phyloP scores from a whole-genome alignment of 2,888 invertebrate species.

The Synanthedon myopaeformis region DNA sequence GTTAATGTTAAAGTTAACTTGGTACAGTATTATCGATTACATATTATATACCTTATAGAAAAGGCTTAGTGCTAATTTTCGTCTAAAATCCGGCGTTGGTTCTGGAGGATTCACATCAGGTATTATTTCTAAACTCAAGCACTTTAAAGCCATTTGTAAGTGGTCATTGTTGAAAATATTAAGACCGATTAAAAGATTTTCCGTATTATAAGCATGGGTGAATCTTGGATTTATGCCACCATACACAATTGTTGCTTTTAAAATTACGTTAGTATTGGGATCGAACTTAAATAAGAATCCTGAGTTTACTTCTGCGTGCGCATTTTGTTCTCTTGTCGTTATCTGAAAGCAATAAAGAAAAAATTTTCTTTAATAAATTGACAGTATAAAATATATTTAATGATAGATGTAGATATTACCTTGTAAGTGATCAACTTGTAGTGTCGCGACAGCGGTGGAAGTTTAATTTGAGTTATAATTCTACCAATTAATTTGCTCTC shows the following conservation, averaged over 20 bases:
- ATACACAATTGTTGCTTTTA: constrained; percentile 58
- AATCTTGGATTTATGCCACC: constrained; percentile 57
- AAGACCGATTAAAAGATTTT: constrained; percentile 48
- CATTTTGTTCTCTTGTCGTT: constrained; percentile 75
- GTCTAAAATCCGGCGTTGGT: constrained; percentile 68
- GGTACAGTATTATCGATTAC: not conserved
- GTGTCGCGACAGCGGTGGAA: constrained; percentile 57
- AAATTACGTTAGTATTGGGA: constrained; percentile 26
- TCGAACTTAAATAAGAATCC: constrained; percentile 71
- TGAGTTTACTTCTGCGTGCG: constrained; percentile 77
- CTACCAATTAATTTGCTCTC: constrained; percentile 33
- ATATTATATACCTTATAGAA: constrained; percentile 68
- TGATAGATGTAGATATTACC: constrained; percentile 16
- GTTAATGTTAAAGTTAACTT: not conserved
- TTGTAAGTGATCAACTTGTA: constrained; percentile 72
- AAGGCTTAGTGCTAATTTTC: constrained; percentile 68
- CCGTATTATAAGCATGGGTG: constrained; percentile 55
- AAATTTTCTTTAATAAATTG: not conserved
- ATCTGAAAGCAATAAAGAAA: constrained; percentile 53
- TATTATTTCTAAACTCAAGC: constrained; percentile 26
- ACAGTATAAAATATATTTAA: no score
- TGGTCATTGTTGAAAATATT: constrained; percentile 37
- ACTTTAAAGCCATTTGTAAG: constrained; percentile 34
- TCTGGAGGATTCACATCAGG: constrained; percentile 52
- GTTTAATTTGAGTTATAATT: constrained; percentile 58